phyloP scores from a whole-genome alignment of 2,113 vertebrate species.

The Coptodon bakossiorum region DNA sequence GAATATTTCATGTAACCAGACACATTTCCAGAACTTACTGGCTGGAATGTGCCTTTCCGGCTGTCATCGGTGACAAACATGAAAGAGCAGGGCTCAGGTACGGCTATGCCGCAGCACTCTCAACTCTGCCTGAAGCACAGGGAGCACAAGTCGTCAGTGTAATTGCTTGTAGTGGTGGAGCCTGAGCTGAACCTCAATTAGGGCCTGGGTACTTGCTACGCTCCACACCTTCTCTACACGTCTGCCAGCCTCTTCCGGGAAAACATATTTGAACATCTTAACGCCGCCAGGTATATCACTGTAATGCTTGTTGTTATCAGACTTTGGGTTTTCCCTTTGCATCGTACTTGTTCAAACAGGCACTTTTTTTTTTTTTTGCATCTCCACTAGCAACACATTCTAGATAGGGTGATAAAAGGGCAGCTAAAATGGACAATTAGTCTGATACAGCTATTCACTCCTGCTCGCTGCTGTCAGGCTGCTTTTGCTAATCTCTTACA shows the following conservation, averaged over 20 bases:
- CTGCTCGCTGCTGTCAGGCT: background rate
- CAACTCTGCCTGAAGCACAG: conserved; percentile 31
- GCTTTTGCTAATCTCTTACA: conserved; percentile 1
- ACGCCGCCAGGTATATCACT: background rate
- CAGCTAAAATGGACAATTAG: background rate
- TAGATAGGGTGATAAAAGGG: background rate
- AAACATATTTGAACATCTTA: background rate
- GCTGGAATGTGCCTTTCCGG: conserved; percentile 14
- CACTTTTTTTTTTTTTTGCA: background rate
- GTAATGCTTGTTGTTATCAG: background rate
- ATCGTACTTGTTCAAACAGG: background rate
- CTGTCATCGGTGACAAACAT: conserved; percentile 51
- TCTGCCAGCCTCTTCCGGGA: background rate
- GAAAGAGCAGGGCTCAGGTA: conserved; percentile 47
- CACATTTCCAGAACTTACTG: conserved; percentile 41
- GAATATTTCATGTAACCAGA: conserved; percentile 68
- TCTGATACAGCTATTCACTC: background rate
- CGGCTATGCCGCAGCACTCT: background rate
- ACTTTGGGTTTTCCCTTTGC: background rate
- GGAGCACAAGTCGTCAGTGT: conserved; percentile 26
- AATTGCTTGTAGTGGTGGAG: conserved; percentile 51
- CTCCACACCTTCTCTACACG: background rate
- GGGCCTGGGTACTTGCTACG: conserved; percentile 8
- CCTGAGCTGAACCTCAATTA: conserved; percentile 63
- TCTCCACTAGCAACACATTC: background rate